Percentiles rank a stretch among this genome's conserved stretches.
Evolutionary conservation across 2,888 invertebrate genomes (phyloP).

Genomic region (Erebia aethiops): DNA sequence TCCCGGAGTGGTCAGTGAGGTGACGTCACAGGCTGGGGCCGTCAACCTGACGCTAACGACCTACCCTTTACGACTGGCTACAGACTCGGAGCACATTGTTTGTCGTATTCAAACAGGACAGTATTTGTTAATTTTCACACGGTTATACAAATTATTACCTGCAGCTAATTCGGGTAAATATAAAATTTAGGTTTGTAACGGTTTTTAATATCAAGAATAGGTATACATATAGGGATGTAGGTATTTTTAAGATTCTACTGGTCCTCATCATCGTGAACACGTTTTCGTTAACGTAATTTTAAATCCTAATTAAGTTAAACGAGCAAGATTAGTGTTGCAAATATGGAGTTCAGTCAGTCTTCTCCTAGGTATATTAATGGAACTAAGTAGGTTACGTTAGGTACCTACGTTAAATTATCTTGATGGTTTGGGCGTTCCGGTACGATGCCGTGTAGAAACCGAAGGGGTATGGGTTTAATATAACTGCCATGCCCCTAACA

Average conservation of each 20-base stretch:
- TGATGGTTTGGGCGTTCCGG: too few relatives aligned
- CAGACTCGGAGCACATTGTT: slow-evolving; percentile 23
- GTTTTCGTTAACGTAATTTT: background rate
- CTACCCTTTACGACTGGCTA: slow-evolving; percentile 49
- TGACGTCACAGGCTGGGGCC: slow-evolving; percentile 81
- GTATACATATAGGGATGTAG: too few relatives aligned
- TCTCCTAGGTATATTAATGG: background rate
- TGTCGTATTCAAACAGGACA: slow-evolving; percentile 25
- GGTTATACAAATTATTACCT: slow-evolving; percentile 28
- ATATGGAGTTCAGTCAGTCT: background rate
- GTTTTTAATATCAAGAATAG: background rate
- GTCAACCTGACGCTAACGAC: slow-evolving; percentile 70
- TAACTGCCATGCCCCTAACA: too few relatives aligned
- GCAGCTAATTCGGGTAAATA: background rate
- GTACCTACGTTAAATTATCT: background rate
- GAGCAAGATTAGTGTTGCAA: too few relatives aligned
- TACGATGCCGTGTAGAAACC: too few relatives aligned
- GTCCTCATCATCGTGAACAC: background rate
- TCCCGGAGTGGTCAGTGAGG: slow-evolving; percentile 77
- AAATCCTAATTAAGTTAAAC: background rate
- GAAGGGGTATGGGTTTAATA: too few relatives aligned
- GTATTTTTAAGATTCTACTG: background rate
- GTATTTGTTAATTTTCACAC: slow-evolving; percentile 28
- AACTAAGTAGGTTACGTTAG: too few relatives aligned
- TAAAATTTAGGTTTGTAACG: background rate